Conservation (phyloP, 64 coral and sea anemone species). For the Pachyseris speciosa region DNA sequence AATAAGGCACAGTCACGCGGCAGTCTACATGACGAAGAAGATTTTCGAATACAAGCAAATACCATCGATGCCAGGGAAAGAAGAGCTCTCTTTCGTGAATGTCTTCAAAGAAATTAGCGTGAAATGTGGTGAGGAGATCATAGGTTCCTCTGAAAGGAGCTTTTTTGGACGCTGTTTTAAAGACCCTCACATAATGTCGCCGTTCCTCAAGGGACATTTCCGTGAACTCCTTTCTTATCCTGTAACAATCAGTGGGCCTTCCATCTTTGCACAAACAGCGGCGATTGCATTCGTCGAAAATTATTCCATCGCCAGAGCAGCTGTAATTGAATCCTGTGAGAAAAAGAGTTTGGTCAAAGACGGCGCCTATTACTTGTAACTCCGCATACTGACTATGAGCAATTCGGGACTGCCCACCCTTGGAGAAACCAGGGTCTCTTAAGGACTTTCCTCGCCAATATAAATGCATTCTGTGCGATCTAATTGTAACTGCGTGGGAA, state of each 20-base stretch:
- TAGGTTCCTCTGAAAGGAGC: conserved; percentile 49
- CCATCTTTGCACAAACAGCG: conserved; percentile 62
- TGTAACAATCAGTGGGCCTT: conserved; percentile 44
- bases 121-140: conserved; percentile 28
- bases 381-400: too few relatives aligned
- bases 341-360: too few relatives aligned
- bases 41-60: conserved; percentile 71
- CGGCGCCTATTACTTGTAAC: too few relatives aligned
- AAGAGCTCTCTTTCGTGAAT: conserved; percentile 62
- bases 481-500: too few relatives aligned
- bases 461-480: too few relatives aligned
- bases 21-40: conserved; percentile 77
- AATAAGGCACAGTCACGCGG: conserved; percentile 85
- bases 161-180: conserved; percentile 47
- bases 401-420: too few relatives aligned
- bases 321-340: conserved; percentile 3
- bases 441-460: too few relatives aligned
- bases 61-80: conserved; percentile 89
- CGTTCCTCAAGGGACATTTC: conserved; percentile 71
- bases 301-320: conserved; percentile 4
- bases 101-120: conserved; percentile 37
- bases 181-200: conserved; percentile 22
- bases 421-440: too few relatives aligned
- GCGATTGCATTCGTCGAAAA: conserved; percentile 74
- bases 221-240: conserved; percentile 75